Conservation (phyloP, 2,113 vertebrate species). For the Bos indicus region DNA sequence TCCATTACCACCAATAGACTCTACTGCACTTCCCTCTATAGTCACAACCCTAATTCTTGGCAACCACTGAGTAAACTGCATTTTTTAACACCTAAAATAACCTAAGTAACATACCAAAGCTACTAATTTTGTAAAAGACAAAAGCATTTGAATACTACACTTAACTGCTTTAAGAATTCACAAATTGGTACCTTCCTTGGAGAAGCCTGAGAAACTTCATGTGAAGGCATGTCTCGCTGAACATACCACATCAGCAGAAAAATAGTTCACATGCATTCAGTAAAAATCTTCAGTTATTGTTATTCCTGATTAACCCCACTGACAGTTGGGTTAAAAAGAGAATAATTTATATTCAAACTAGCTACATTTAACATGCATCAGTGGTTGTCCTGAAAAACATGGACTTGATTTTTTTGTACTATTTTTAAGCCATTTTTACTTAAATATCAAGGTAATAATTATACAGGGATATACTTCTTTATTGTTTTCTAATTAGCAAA, state of each 20-base stretch:
- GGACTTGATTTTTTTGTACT: background rate
- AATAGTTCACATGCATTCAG: background rate
- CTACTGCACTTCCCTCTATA: background rate
- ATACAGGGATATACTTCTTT: background rate
- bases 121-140: background rate
- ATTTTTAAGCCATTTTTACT: slow-evolving; percentile 9
- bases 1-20: background rate
- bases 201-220: background rate
- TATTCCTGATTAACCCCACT: background rate
- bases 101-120: background rate
- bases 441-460: background rate
- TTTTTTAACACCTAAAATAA: background rate
- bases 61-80: background rate
- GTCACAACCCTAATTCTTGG: background rate
- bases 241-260: background rate
- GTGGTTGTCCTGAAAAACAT: background rate
- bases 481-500: background rate
- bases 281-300: background rate
- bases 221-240: background rate
- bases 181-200: background rate
- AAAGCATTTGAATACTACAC: background rate
- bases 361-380: background rate
- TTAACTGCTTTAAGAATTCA: background rate
- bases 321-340: background rate
- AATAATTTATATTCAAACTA: background rate